Evolutionary conservation across 2,113 vertebrate genomes (phyloP), one percentile per base, ranked within the genome.

Genomic region (Aepyceros melampus): DNA sequence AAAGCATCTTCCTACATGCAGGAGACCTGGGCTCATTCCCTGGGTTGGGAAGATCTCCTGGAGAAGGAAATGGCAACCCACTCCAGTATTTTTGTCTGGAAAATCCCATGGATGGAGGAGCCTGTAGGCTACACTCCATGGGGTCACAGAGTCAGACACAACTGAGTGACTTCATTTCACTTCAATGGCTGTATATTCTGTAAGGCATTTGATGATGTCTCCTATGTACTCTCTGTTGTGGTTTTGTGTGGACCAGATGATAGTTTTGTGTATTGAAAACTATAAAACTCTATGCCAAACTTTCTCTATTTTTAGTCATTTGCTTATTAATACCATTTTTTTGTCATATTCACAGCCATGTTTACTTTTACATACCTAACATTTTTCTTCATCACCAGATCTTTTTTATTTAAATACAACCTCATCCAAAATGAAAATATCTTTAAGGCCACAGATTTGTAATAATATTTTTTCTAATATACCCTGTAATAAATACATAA

Each of bases 401-500:
- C 67, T 43, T 17, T 79, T 83, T 74, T 85, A 82, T 15, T 93
- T 95, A 81, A 93, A 74, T 13, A 62, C 71, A 95, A 6, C 13
- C 7, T 93, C 19, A 53, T 5, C 12, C 27, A 60, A 89, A 91
- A 67, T 87, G 47, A 92, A 89, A 95, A 67, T 79, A 88, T 62
- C 17, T 96, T 1, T 91, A 89, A 89, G 23, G 33, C n/a, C 58
- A 85, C n/a, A 96, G 3, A 6, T 87, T 82, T 87, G 0, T 49
- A 81, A 64, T 95, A 45, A 56, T 2, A 71, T 36, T 95, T 94
- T 91, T 97, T 95, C 43, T 88, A 81, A 90, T 62, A 16, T 7
- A 81, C 2, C 19, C 9, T 92, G 17, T 94, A 43, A 76, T 67
- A 79, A 93, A 83, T 89, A 33, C 4, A 78, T 55, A 95, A 62